phyloP scores from a whole-genome alignment of 2,113 vertebrate genomes.

The Neomonachus schauinslandi region DNA sequence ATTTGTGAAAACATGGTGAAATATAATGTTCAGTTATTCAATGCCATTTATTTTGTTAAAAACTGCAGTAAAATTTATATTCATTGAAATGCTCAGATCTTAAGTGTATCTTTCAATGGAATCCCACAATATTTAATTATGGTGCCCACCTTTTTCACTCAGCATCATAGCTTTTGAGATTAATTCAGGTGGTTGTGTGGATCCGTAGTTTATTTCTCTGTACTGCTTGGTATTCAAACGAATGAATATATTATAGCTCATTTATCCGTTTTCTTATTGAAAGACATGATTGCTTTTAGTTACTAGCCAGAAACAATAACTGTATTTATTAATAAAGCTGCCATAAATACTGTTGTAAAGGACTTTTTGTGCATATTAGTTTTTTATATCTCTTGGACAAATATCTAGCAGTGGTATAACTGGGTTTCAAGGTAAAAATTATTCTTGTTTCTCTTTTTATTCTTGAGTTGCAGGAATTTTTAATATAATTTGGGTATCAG shows the following conservation, averaged over 20 bases:
- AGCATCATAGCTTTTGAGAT: background rate
- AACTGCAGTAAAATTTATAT: background rate
- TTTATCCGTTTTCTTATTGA: background rate
- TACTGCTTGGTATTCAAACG: background rate
- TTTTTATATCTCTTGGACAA: conserved; percentile 19
- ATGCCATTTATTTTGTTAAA: background rate
- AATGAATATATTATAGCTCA: background rate
- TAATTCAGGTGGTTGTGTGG: background rate
- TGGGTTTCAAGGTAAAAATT: background rate
- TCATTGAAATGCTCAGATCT: background rate
- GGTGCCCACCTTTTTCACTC: background rate
- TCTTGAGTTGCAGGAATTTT: background rate
- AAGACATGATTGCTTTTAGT: background rate
- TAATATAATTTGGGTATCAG: background rate
- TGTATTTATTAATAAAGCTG: background rate
- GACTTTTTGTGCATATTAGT: background rate
- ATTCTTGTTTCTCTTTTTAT: background rate
- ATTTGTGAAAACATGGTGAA: background rate
- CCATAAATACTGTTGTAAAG: background rate
- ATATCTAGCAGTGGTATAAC: background rate
- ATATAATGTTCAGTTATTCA: background rate
- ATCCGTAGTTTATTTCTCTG: background rate
- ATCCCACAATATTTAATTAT: background rate
- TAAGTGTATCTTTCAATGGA: background rate
- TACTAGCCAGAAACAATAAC: background rate